Evolutionary conservation across 2,888 invertebrate species (phyloP).

Genomic region (Drosophila meridionalis): DNA sequence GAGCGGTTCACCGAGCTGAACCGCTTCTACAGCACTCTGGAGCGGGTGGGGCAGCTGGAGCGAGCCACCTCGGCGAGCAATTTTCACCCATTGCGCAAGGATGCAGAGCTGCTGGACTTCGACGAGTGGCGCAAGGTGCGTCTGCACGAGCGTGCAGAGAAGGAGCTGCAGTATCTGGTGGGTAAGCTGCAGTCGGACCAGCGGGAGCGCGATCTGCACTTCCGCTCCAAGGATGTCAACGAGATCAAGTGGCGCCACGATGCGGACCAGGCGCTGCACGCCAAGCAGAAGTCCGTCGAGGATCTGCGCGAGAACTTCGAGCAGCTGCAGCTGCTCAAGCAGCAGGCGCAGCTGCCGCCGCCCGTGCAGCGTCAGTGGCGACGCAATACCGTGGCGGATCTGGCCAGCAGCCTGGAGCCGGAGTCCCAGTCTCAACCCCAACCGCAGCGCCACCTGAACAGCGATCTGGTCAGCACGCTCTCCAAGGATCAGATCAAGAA

Average conservation of each 20-base stretch:
- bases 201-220: conserved; percentile 93
- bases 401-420: conserved; percentile 89
- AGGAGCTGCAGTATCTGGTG: conserved; percentile 91
- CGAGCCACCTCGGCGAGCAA: conserved; percentile 90
- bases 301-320: conserved; percentile 92
- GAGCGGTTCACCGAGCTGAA: conserved; percentile 93
- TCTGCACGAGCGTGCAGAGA: conserved; percentile 91
- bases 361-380: conserved; percentile 88
- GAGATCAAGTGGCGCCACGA: conserved; percentile 91
- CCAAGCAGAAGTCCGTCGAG: conserved; percentile 94
- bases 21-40: conserved; percentile 93
- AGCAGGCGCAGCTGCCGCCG: conserved; percentile 76
- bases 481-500: conserved; percentile 93
- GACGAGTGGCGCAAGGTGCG: conserved; percentile 94
- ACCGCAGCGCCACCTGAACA: conserved; percentile 88
- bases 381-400: conserved; percentile 92
- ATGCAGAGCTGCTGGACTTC: conserved; percentile 93
- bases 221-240: conserved; percentile 90
- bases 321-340: conserved; percentile 87
- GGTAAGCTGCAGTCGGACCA: conserved; percentile 91
- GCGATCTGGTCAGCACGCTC: conserved; percentile 92
- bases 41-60: conserved; percentile 93
- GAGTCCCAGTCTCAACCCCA: conserved; percentile 83
- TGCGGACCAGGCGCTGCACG: conserved; percentile 90
- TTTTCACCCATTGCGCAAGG: conserved; percentile 89